Percentiles rank a stretch among this genome's conserved stretches.
These are phyloP conservation scores for Oophaga sylvatica DNA, from an alignment of 2,797 vertebrate species.

Conservation along the genomic window DNA sequence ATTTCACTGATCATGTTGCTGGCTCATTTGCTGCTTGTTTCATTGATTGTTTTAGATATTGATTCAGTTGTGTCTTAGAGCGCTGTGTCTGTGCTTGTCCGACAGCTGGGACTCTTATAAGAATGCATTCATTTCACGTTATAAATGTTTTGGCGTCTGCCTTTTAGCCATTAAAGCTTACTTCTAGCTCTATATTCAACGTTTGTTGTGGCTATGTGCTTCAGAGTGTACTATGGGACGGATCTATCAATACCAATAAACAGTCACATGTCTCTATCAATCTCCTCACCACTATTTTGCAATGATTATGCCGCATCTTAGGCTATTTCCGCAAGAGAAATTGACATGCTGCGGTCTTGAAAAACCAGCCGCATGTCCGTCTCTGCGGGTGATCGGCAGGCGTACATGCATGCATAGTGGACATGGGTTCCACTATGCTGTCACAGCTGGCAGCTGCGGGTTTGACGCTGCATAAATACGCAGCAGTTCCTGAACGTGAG, in stretches of 20 bases:
- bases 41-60: background rate
- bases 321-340: too few relatives aligned
- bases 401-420: too few relatives aligned
- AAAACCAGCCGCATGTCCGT: too few relatives aligned
- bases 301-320: too few relatives aligned
- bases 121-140: background rate
- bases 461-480: too few relatives aligned
- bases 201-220: background rate
- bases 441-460: too few relatives aligned
- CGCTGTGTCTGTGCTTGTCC: slow-evolving; percentile 32
- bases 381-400: too few relatives aligned
- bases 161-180: slow-evolving; percentile 14
- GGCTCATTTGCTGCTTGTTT: background rate
- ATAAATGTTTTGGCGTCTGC: slow-evolving; percentile 25
- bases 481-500: too few relatives aligned
- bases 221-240: background rate
- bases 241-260: background rate
- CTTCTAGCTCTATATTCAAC: background rate
- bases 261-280: background rate
- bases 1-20: background rate
- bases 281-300: background rate
- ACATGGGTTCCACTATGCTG: too few relatives aligned
- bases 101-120: slow-evolving; percentile 8
- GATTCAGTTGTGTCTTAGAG: slow-evolving; percentile 2
- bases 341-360: too few relatives aligned